Conservation (phyloP, 2,888 invertebrate genomes). For the Stomorhina lunata region DNA sequence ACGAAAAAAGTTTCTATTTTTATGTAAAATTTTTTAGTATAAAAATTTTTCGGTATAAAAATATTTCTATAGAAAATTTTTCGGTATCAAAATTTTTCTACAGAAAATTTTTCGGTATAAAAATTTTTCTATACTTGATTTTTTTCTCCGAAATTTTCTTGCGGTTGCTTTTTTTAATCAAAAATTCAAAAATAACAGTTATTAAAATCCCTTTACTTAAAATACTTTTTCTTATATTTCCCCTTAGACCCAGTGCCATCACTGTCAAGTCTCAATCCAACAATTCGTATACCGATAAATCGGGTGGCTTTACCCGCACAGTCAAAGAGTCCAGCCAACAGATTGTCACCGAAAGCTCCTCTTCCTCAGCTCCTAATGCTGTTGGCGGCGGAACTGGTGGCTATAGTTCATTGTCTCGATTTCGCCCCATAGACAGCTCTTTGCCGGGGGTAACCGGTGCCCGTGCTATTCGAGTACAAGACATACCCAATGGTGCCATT, state of each 20-base stretch:
- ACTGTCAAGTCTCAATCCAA: constrained; percentile 79
- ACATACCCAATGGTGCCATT: constrained; percentile 91
- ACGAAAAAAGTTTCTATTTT: too few relatives aligned
- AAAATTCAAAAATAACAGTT: too few relatives aligned
- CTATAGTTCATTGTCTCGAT: constrained; percentile 76
- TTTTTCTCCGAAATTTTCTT: too few relatives aligned
- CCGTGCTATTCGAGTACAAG: constrained; percentile 90
- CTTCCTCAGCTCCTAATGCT: constrained; percentile 64
- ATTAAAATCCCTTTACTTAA: background rate
- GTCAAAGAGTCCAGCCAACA: constrained; percentile 79
- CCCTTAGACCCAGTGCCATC: constrained; percentile 77
- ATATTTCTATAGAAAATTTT: too few relatives aligned
- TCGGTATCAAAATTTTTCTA: too few relatives aligned
- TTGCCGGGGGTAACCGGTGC: constrained; percentile 85
- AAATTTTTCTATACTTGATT: too few relatives aligned
- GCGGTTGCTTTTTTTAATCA: too few relatives aligned
- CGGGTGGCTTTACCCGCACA: constrained; percentile 78
- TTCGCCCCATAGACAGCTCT: constrained; percentile 80
- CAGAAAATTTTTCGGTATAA: too few relatives aligned
- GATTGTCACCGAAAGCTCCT: constrained; percentile 76
- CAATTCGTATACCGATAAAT: constrained; percentile 76
- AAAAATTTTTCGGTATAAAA: too few relatives aligned
- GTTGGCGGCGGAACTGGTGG: constrained; percentile 70
- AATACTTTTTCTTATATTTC: background rate
- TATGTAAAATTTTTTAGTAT: too few relatives aligned